phyloP scores from a whole-genome alignment of 2,888 invertebrate species.

The Mactromeris polynyma region DNA sequence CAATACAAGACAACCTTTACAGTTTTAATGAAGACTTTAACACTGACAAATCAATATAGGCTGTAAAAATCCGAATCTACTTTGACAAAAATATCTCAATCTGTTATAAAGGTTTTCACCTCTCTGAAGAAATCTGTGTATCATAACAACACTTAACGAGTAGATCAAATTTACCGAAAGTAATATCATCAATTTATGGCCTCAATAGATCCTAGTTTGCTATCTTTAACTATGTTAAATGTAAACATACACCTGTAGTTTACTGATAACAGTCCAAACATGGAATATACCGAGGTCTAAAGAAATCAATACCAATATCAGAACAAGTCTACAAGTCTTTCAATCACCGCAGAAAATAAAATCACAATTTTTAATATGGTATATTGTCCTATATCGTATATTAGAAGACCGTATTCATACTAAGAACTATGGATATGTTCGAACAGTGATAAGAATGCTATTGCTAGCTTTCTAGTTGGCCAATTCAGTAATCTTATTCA shows the following conservation, averaged over 20 bases:
- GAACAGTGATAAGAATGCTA: too few species aligned
- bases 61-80: neutral
- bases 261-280: neutral
- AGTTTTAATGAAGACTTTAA: too few species aligned
- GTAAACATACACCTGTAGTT: conserved; percentile 14
- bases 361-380: neutral
- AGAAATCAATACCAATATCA: neutral
- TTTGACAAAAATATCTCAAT: neutral
- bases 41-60: neutral
- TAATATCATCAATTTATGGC: conserved; percentile 17
- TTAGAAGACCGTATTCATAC: too few species aligned
- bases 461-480: too few species aligned
- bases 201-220: neutral
- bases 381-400: too few species aligned
- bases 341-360: neutral
- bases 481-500: too few species aligned
- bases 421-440: too few species aligned
- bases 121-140: neutral
- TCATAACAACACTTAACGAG: conserved; percentile 1
- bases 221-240: conserved; percentile 14
- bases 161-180: neutral
- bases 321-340: neutral
- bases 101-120: neutral
- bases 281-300: neutral
- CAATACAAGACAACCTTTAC: too few species aligned